phyloP scores from a whole-genome alignment of 2,888 invertebrate genomes.

The Diadegma fenestrale region DNA sequence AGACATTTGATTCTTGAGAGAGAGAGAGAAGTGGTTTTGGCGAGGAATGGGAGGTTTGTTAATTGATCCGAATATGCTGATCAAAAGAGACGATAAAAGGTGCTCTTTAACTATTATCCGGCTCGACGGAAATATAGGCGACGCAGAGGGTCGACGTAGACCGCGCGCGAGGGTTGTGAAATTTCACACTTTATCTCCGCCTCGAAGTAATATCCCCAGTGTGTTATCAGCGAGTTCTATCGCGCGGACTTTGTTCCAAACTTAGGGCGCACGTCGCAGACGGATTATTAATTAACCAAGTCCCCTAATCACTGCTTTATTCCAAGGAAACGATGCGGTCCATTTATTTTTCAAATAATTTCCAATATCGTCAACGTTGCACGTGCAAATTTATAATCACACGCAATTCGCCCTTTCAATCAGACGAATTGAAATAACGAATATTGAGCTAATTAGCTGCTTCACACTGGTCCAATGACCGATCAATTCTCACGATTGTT shows the following conservation, averaged over 20 bases:
- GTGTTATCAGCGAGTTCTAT: conserved; percentile 42
- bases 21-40: background rate
- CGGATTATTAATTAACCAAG: conserved; percentile 55
- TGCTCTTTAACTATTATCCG: conserved; percentile 39
- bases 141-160: background rate
- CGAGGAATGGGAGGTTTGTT: background rate
- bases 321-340: conserved; percentile 15
- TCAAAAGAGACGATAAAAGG: conserved; percentile 41
- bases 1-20: background rate
- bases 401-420: background rate
- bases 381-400: background rate
- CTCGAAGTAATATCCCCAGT: background rate
- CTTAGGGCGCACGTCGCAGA: conserved; percentile 19
- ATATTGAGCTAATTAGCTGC: background rate
- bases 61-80: conserved; percentile 35
- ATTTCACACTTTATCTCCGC: conserved; percentile 24
- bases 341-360: conserved; percentile 34
- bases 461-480: too few species aligned
- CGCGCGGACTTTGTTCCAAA: conserved; percentile 23
- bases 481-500: too few species aligned
- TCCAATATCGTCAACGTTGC: background rate
- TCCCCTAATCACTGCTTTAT: conserved; percentile 47
- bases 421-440: background rate
- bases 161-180: conserved; percentile 26
- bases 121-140: conserved; percentile 15